Base-by-base conservation (phyloP, 2,888 invertebrate genomes). In the Caenorhabditis sulstoni region DNA sequence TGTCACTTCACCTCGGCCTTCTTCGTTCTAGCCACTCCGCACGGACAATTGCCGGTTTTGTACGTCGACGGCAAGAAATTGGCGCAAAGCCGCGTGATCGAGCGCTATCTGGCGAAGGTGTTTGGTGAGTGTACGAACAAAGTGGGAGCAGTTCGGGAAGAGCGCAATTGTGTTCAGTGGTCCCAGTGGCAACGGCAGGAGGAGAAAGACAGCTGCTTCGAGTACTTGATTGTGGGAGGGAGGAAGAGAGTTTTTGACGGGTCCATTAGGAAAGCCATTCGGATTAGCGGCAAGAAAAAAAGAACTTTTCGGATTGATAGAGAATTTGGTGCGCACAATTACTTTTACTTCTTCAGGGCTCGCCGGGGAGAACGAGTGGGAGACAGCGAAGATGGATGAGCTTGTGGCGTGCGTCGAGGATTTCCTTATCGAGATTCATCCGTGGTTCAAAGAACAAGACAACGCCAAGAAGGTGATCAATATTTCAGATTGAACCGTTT, bases 381-480 rank as follows among this genome's bases (percentile, higher is more conserved):
- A 85, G 49, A 68, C 74, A 8, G 83, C 85, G 9, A 85, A 85
- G 64, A 82, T 84, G 68, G 84, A 84, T 47, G 84, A 83, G 66
- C 65, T 82, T 20, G 83, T 83, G 16, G 68, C 79, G 22, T 84
- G 83, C 39, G 84, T 85, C 0, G 86, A 86, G 53, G 86, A 86
- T 61, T 78, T 85, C n/a, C 80, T 85, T 49, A 81, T 81, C 61
- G 81, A 86, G 50, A 82, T 84, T 20, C 75, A 82, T 4, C 84
- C 85, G 8, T 86, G 86, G 86, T 84, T 86, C 76, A 82, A 84
- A 22, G 86, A 86, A 50, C 81, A 86, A 35, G 84, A 85, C 50
- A 81, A 82, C 29, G 82, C 84, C 0, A 86, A 86, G 65, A 85
- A 85, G 80, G 84, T 64, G 9, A 16, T 16, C n/a, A 3, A n/a